Evolutionary conservation across 2,113 vertebrate genomes (phyloP).

Genomic region (Pluvialis apricaria): DNA sequence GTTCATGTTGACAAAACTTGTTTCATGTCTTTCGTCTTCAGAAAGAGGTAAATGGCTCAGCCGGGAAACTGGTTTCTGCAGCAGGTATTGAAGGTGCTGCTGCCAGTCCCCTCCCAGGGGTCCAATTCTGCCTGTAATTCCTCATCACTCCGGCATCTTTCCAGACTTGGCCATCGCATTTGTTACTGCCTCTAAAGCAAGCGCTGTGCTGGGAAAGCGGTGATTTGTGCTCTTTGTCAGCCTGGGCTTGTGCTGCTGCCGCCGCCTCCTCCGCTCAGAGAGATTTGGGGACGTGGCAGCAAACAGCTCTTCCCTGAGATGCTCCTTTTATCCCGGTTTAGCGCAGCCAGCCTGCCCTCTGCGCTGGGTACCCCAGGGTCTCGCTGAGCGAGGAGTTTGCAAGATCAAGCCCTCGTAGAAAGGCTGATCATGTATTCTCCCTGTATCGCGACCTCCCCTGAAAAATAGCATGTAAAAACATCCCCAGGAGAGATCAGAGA

Average conservation of each 20-base stretch:
- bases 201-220: background rate
- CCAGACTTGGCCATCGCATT: background rate
- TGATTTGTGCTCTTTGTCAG: background rate
- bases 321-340: background rate
- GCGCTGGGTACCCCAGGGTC: background rate
- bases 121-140: background rate
- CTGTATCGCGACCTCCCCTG: background rate
- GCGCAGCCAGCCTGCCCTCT: background rate
- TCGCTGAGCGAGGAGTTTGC: background rate
- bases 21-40: background rate
- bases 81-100: background rate
- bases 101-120: background rate
- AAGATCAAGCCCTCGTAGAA: background rate
- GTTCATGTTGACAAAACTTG: background rate
- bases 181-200: background rate
- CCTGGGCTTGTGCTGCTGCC: background rate
- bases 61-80: background rate
- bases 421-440: background rate
- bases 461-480: background rate
- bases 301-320: background rate
- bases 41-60: background rate
- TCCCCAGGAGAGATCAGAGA: background rate
- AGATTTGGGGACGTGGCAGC: background rate
- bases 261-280: background rate
- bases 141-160: background rate